Evolutionary conservation across 2,113 vertebrate genomes (phyloP).

Genomic region (Cebidichthys violaceus): DNA sequence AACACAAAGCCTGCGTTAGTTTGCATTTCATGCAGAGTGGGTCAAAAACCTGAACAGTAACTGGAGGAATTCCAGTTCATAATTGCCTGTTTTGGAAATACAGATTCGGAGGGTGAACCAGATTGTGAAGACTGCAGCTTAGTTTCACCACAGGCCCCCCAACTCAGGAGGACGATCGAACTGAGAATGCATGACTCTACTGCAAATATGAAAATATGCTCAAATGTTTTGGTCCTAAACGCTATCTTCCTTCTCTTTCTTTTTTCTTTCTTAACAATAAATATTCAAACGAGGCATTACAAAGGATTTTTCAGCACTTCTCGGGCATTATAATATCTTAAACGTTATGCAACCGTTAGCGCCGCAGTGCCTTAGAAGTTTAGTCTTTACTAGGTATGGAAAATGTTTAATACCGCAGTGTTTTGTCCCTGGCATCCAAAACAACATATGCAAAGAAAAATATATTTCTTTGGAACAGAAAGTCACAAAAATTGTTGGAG

Average conservation of each 20-base stretch:
- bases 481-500: slow-evolving; percentile 33
- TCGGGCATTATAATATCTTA: neutral
- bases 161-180: slow-evolving; percentile 27
- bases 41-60: slow-evolving; percentile 19
- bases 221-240: slow-evolving; percentile 1
- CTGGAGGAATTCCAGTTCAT: slow-evolving; percentile 24
- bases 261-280: neutral
- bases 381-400: neutral
- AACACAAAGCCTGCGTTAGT: neutral
- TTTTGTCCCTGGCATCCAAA: neutral
- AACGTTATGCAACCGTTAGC: neutral
- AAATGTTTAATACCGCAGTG: neutral
- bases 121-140: slow-evolving; percentile 35
- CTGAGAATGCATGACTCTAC: slow-evolving; percentile 15
- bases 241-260: neutral
- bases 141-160: slow-evolving; percentile 28
- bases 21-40: neutral
- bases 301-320: neutral
- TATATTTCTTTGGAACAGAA: neutral
- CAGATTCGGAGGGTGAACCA: slow-evolving; percentile 31
- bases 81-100: slow-evolving; percentile 20
- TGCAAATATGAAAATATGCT: slow-evolving; percentile 7
- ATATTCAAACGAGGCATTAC: neutral
- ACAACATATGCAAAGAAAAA: neutral
- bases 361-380: neutral